A percentile compares a stretch with the other conserved stretches of the same genome.
phyloP scores from a whole-genome alignment of 2,797 vertebrate genomes.

The Acanthornis magna region DNA sequence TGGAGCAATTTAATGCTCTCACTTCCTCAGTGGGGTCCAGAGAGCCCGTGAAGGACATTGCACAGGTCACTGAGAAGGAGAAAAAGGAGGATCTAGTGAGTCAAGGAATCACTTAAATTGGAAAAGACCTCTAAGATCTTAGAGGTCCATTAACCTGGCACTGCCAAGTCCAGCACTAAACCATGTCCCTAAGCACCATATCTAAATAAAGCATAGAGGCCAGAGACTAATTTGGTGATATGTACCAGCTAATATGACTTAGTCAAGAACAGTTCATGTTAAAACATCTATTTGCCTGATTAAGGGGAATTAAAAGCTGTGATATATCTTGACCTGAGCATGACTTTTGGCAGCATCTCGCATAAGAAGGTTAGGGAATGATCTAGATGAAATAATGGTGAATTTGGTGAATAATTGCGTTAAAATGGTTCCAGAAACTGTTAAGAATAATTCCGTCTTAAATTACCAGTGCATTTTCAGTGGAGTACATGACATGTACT shows the following conservation, averaged over 20 bases:
- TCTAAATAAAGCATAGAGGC: not conserved
- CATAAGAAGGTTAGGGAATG: not conserved
- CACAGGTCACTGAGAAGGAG: not conserved
- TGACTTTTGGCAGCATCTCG: not conserved
- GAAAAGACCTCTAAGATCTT: not conserved
- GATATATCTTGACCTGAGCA: not conserved
- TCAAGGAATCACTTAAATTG: not conserved
- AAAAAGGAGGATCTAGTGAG: not conserved
- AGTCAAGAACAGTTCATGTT: not conserved
- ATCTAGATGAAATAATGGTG: not conserved
- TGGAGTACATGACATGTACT: not conserved
- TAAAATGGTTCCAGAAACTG: not conserved
- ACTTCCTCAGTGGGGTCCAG: accelerated
- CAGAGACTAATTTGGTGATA: not conserved
- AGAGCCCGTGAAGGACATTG: not conserved
- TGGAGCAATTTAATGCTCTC: not conserved
- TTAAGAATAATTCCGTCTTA: not conserved
- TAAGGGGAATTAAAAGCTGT: not conserved
- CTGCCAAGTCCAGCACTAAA: not conserved
- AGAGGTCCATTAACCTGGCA: not conserved
- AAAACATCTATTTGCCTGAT: not conserved
- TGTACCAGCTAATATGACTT: not conserved
- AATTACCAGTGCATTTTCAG: not conserved
- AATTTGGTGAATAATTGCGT: not conserved
- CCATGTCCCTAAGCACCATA: not conserved